Evolutionary conservation across 2,797 vertebrate species (phyloP).

Genomic region (Sitta carolinensis): DNA sequence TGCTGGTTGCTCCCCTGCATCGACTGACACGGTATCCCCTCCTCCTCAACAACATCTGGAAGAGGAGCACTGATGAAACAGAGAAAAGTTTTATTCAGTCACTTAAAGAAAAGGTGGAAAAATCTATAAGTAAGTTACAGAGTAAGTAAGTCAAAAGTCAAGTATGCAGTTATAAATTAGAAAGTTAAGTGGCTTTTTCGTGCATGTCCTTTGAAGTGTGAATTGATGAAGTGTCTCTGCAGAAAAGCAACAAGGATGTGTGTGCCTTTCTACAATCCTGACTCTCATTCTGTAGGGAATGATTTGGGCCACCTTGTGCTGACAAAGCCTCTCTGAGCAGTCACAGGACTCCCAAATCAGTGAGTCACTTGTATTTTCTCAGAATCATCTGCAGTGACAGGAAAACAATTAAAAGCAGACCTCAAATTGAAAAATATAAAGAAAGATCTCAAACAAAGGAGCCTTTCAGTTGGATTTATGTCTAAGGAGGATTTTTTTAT

Average conservation of each 20-base stretch:
- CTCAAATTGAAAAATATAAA: background rate
- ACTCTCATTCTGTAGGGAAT: background rate
- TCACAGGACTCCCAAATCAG: conserved; percentile 8
- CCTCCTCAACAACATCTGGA: conserved; percentile 86
- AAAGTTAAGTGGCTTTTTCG: background rate
- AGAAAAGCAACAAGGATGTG: background rate
- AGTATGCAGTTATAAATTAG: background rate
- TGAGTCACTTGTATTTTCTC: conserved; percentile 1
- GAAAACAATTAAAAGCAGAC: background rate
- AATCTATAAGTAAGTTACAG: conserved; percentile 85
- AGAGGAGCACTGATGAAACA: conserved; percentile 72
- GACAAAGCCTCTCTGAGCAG: conserved; percentile 3
- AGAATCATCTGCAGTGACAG: background rate
- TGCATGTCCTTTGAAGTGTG: background rate
- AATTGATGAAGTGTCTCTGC: background rate
- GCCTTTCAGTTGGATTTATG: conserved; percentile 6
- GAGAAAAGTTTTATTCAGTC: conserved; percentile 77
- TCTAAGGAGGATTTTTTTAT: background rate
- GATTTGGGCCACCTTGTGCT: background rate
- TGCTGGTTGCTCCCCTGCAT: conserved; percentile 88
- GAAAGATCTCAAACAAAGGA: conserved; percentile 22
- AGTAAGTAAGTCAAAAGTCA: background rate
- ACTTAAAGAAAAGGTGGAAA: conserved; percentile 87
- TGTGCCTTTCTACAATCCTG: background rate
- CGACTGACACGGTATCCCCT: conserved; percentile 87